Conservation (phyloP, 2,888 invertebrate species). For the Amorpha juglandis region DNA sequence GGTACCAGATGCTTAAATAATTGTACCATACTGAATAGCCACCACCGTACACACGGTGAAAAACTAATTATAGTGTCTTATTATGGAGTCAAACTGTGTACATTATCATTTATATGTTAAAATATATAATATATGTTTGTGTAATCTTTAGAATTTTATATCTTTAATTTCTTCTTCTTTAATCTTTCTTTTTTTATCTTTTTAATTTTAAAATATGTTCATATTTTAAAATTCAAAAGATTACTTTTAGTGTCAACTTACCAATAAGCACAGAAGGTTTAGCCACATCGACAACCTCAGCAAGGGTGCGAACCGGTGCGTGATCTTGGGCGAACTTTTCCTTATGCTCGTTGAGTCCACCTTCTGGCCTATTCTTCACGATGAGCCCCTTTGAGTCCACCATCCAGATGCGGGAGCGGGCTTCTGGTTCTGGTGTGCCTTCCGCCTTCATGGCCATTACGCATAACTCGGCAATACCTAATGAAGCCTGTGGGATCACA, state of each 20-base stretch:
- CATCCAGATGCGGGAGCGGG: conserved; percentile 94
- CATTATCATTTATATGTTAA: too few species aligned
- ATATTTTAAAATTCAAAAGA: too few species aligned
- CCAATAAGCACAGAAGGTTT: conserved; percentile 97
- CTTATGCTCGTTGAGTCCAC: conserved; percentile 92
- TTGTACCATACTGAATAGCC: too few species aligned
- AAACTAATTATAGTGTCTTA: too few species aligned
- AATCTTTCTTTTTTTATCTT: too few species aligned
- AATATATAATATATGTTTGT: too few species aligned
- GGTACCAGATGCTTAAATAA: too few species aligned
- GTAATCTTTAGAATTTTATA: too few species aligned
- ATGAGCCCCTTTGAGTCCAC: conserved; percentile 98
- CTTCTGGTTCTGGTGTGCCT: conserved; percentile 90
- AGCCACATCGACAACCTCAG: conserved; percentile 90
- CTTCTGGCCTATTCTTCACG: conserved; percentile 92
- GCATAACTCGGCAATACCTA: conserved; percentile 96
- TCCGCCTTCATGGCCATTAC: conserved; percentile 96
- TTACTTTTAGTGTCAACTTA: conserved; percentile 46
- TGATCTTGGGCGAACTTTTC: conserved; percentile 91
- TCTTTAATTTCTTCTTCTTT: too few species aligned
- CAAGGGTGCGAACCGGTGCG: conserved; percentile 89
- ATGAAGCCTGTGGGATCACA: conserved; percentile 87
- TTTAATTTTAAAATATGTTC: too few species aligned
- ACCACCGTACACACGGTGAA: too few species aligned
- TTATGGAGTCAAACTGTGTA: too few species aligned